Conservation (phyloP, 1,140 invertebrate species). For the Bombus confusus region DNA sequence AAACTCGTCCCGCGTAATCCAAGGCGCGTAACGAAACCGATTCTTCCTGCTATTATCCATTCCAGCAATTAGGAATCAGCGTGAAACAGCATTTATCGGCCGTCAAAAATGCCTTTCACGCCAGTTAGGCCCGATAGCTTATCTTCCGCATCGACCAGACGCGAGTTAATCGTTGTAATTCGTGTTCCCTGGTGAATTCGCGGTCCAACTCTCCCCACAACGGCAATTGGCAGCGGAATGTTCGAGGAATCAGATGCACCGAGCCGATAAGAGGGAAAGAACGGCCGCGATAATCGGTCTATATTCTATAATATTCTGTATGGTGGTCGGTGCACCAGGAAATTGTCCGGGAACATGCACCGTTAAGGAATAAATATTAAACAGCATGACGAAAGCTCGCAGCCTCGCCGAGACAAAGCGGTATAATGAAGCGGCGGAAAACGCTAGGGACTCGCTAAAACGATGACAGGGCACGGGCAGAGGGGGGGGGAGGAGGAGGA, state of each 20-base stretch:
- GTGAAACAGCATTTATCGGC: not conserved
- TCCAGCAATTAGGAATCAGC: not conserved
- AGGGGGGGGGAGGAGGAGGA: too few species aligned
- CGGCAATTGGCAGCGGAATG: not conserved
- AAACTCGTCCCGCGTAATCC: too few species aligned
- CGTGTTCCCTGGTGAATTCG: not conserved
- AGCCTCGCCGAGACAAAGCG: slow-evolving; percentile 44
- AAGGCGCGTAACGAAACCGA: too few species aligned
- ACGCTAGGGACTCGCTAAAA: not conserved
- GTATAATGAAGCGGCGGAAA: slow-evolving; percentile 61
- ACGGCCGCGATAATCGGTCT: not conserved
- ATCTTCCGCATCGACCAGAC: slow-evolving; percentile 12
- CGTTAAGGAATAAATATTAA: slow-evolving; percentile 65
- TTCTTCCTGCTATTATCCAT: too few species aligned
- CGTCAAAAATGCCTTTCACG: not conserved
- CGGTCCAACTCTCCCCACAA: not conserved
- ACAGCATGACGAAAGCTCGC: slow-evolving; percentile 55
- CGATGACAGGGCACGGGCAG: not conserved
- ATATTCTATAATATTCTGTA: not conserved
- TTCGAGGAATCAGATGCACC: slow-evolving; percentile 1
- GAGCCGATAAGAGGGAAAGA: not conserved
- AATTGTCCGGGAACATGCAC: slow-evolving; percentile 31
- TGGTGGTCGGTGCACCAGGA: not conserved
- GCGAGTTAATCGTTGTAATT: slow-evolving; percentile 5
- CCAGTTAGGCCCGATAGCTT: not conserved